Evolutionary conservation across 2,888 invertebrate species (phyloP).

Genomic region (Drosophila falleni): DNA sequence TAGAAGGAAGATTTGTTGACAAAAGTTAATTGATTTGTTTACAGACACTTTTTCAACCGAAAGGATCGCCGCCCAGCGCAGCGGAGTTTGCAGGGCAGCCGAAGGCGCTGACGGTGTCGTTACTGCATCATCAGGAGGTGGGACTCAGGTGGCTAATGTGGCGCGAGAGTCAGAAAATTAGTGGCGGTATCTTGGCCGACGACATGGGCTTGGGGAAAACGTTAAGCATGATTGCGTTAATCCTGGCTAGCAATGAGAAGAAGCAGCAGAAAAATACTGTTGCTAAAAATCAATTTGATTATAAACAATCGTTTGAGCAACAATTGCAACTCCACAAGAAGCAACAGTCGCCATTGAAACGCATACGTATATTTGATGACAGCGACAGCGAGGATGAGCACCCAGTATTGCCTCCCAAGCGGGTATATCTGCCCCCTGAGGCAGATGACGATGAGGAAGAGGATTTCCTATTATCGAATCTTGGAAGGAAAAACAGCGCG

Average conservation of each 20-base stretch:
- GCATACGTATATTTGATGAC: conserved; percentile 9
- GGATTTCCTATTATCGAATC: conserved; percentile 87
- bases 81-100: conserved; percentile 12
- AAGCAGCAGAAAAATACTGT: neutral
- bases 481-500: neutral
- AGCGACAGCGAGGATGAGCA: conserved; percentile 16
- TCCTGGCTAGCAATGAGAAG: conserved; percentile 8
- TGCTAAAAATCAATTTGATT: conserved; percentile 4
- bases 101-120: conserved; percentile 11
- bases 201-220: conserved; percentile 88
- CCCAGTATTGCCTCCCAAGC: conserved; percentile 3
- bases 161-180: conserved; percentile 93
- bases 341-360: conserved; percentile 4
- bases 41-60: conserved; percentile 21
- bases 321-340: conserved; percentile 4
- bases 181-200: conserved; percentile 93
- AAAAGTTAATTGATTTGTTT: neutral
- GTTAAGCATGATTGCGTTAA: conserved; percentile 91
- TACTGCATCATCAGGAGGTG: conserved; percentile 17
- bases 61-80: conserved; percentile 9
- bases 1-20: too few relatives aligned
- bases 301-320: conserved; percentile 4
- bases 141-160: conserved; percentile 91
- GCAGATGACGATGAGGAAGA: conserved; percentile 13
- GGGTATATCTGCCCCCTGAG: neutral